Conservation (phyloP, 2,888 invertebrate species). For the Metalampra italica region DNA sequence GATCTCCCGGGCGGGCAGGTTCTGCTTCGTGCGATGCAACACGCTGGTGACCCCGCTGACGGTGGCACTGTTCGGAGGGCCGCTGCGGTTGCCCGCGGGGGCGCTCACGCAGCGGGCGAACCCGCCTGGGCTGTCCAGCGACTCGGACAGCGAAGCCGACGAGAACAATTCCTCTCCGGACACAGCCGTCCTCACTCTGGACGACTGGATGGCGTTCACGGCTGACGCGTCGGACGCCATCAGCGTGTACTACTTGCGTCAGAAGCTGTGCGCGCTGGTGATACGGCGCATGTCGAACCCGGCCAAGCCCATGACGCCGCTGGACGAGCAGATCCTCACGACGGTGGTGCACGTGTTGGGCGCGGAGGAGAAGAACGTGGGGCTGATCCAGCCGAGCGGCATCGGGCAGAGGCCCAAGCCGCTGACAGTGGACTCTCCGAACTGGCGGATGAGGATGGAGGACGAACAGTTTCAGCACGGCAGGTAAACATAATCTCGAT, state of each 20-base stretch:
- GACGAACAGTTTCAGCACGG: constrained; percentile 46
- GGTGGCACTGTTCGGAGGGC: constrained; percentile 88
- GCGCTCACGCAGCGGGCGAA: constrained; percentile 66
- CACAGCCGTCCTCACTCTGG: constrained; percentile 77
- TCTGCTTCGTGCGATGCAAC: constrained; percentile 86
- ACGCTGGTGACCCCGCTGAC: constrained; percentile 90
- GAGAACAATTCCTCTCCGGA: constrained; percentile 54
- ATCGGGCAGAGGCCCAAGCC: constrained; percentile 88
- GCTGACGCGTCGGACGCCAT: constrained; percentile 83
- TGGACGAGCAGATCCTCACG: constrained; percentile 83
- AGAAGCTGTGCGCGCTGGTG: constrained; percentile 85
- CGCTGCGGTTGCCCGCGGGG: constrained; percentile 77
- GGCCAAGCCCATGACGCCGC: constrained; percentile 71
- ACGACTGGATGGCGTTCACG: constrained; percentile 87
- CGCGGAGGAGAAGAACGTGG: constrained; percentile 84
- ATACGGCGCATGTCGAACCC: constrained; percentile 80
- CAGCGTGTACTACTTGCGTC: constrained; percentile 82
- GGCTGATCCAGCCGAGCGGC: constrained; percentile 84
- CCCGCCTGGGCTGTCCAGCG: constrained; percentile 65
- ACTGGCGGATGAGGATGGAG: constrained; percentile 51
- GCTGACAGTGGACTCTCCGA: constrained; percentile 77
- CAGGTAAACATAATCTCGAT: constrained; percentile 6
- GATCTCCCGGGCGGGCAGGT: constrained; percentile 83
- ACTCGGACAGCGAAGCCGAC: constrained; percentile 68
- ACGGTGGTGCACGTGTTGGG: constrained; percentile 83